A percentile compares a stretch with the other conserved stretches of the same genome.
phyloP scores from a whole-genome alignment of 2,113 vertebrate species.

The Corynorhinus townsendii region DNA sequence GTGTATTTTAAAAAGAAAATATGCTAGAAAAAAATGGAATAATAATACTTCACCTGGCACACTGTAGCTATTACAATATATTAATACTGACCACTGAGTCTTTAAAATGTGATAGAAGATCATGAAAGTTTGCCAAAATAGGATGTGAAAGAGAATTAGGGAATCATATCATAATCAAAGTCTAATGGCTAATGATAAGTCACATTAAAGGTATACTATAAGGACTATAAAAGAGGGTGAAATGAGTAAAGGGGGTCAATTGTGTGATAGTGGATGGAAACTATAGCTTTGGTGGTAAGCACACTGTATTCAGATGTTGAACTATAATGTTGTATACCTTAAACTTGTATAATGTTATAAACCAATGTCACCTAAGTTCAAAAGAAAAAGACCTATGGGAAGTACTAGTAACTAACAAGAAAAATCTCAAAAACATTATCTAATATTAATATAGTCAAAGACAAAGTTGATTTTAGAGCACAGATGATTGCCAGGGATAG shows the following conservation, averaged over 20 bases:
- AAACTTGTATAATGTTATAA: background rate
- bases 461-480: constrained; percentile 3
- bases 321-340: background rate
- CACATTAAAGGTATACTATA: background rate
- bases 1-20: background rate
- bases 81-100: background rate
- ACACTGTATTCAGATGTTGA: background rate
- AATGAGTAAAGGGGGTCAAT: background rate
- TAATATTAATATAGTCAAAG: background rate
- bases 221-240: background rate
- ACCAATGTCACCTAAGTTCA: background rate
- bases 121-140: background rate
- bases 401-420: background rate
- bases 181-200: background rate
- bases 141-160: background rate
- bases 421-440: background rate
- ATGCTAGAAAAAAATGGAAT: background rate
- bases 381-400: background rate
- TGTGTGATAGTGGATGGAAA: background rate
- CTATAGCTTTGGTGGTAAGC: background rate
- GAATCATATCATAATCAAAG: background rate
- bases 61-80: background rate
- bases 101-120: constrained; percentile 19
- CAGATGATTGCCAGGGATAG: background rate
- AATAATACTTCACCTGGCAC: background rate